Conservation (phyloP, 2,113 vertebrate genomes). For the Thermophis baileyi region DNA sequence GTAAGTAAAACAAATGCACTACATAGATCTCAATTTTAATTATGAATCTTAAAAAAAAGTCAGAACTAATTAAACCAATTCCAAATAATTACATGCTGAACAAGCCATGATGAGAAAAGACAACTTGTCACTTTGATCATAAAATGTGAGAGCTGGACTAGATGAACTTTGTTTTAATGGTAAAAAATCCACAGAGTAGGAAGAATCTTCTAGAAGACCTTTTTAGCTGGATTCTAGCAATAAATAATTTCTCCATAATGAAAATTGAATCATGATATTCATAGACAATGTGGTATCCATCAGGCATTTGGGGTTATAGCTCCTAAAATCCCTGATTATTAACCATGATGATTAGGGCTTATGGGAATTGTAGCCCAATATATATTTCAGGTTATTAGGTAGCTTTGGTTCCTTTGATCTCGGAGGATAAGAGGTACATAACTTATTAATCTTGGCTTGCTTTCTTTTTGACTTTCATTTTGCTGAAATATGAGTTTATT, state of each 20-base stretch:
- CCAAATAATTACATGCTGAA: neutral
- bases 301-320: neutral
- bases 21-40: neutral
- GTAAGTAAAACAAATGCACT: neutral
- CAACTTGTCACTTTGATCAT: neutral
- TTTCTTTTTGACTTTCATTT: neutral
- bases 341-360: neutral
- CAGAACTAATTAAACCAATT: neutral
- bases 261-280: neutral
- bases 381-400: neutral
- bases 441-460: neutral
- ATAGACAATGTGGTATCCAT: neutral
- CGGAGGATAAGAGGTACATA: neutral
- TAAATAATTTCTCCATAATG: neutral
- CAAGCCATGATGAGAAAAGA: neutral
- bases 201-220: neutral
- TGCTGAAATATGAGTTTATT: neutral
- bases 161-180: neutral
- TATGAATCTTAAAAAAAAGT: neutral
- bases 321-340: neutral
- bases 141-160: neutral
- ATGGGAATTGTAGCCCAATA: neutral
- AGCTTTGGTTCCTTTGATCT: neutral
- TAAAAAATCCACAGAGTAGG: neutral
- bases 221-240: neutral